These are phyloP conservation scores for Coelogynopora nodosa DNA, from an alignment of 2,888 invertebrate species.

Conservation along the genomic window DNA sequence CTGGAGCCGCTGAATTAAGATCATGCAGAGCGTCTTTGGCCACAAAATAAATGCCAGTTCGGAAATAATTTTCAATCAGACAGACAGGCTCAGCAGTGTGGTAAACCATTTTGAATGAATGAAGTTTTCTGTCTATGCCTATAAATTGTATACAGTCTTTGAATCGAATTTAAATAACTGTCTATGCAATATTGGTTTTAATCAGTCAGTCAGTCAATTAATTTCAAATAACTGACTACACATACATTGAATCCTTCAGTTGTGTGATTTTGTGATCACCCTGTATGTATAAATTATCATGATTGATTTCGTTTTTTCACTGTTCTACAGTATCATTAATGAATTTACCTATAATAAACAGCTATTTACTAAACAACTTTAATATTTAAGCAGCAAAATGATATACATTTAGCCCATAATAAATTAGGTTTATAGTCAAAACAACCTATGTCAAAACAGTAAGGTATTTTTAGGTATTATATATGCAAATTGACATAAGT, in stretches of 20 bases:
- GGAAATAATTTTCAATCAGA: conserved; percentile 26
- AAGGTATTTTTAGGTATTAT: too few relatives aligned
- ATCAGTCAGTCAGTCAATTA: neutral
- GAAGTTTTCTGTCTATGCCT: neutral
- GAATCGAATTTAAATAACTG: neutral
- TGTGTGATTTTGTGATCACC: conserved; percentile 6
- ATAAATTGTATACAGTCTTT: neutral
- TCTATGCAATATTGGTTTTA: neutral
- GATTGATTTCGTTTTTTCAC: too few relatives aligned
- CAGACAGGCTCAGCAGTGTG: conserved; percentile 18
- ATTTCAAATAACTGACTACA: neutral
- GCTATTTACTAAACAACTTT: too few relatives aligned
- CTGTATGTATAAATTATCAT: too few relatives aligned
- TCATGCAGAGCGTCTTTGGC: conserved; percentile 15
- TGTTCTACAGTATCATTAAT: too few relatives aligned
- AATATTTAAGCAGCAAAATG: too few relatives aligned
- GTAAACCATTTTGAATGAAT: conserved; percentile 30
- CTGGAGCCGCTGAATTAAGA: neutral
- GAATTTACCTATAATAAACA: too few relatives aligned
- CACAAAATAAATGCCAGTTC: conserved; percentile 23
- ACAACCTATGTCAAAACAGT: too few relatives aligned
- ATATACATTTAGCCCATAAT: too few relatives aligned
- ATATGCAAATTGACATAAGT: too few relatives aligned
- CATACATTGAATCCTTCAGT: too few relatives aligned
- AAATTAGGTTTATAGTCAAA: too few relatives aligned